Evolutionary conservation across 2,113 vertebrate species (phyloP).

Genomic region (Alethe castanea): DNA sequence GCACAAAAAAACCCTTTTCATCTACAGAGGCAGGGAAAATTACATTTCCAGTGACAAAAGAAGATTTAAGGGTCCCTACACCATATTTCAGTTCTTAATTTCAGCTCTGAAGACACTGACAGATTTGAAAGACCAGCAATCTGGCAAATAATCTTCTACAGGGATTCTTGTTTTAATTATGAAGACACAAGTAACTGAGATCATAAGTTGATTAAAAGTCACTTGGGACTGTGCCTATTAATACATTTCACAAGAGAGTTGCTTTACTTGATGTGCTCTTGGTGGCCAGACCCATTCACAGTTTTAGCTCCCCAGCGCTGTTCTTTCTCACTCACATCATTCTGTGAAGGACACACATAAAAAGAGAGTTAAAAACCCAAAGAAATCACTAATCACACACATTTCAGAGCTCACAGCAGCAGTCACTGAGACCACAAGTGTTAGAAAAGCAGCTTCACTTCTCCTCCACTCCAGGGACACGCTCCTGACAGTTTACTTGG

Average conservation of each 20-base stretch:
- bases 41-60: background rate
- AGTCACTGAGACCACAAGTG: background rate
- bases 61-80: background rate
- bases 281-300: slow-evolving; percentile 91
- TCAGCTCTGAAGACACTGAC: background rate
- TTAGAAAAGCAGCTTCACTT: background rate
- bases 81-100: background rate
- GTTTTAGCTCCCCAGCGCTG: slow-evolving; percentile 98
- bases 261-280: slow-evolving; percentile 94
- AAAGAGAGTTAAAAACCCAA: background rate
- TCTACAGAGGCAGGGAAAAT: background rate
- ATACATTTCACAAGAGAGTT: background rate
- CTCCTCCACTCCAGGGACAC: background rate
- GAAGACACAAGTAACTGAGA: background rate
- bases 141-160: background rate
- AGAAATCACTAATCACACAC: background rate
- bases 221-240: background rate
- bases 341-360: slow-evolving; percentile 70
- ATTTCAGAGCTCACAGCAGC: background rate
- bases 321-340: slow-evolving; percentile 93
- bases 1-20: background rate
- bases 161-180: slow-evolving; percentile 24
- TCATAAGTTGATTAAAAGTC: background rate
- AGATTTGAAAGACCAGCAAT: background rate
- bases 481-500: background rate